phyloP scores from a whole-genome alignment of 2,888 invertebrate genomes.

The Hypomecis punctinalis region DNA sequence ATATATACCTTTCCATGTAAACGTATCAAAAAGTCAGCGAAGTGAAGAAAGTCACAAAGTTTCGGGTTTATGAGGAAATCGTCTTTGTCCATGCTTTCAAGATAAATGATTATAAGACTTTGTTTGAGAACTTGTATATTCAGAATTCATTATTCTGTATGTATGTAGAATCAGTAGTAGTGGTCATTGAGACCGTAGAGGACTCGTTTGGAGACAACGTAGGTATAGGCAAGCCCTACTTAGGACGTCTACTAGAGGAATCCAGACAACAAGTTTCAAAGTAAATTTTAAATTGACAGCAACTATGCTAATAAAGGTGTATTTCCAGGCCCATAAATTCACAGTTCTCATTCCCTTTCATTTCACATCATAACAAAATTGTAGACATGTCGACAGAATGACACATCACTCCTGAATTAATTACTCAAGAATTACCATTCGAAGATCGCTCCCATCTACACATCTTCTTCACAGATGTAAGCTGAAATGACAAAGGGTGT shows the following conservation, averaged over 20 bases:
- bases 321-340: background rate
- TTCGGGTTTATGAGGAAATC: conserved; percentile 14
- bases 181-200: too few relatives aligned
- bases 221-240: too few relatives aligned
- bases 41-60: conserved; percentile 17
- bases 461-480: conserved; percentile 48
- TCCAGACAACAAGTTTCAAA: too few relatives aligned
- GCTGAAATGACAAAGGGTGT: conserved; percentile 73
- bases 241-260: too few relatives aligned
- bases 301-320: too few relatives aligned
- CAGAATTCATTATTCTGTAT: too few relatives aligned
- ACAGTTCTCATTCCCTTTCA: background rate
- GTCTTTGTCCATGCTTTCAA: conserved; percentile 8
- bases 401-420: conserved; percentile 29
- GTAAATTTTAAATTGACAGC: too few relatives aligned
- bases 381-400: conserved; percentile 8
- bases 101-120: background rate
- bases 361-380: conserved; percentile 8
- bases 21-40: conserved; percentile 10
- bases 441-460: conserved; percentile 34
- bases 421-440: conserved; percentile 42
- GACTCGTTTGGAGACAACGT: too few relatives aligned
- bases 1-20: conserved; percentile 5
- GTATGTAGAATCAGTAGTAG: too few relatives aligned
- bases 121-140: too few relatives aligned